phyloP scores from a whole-genome alignment of 2,113 vertebrate genomes.

The Anguilla rostrata region DNA sequence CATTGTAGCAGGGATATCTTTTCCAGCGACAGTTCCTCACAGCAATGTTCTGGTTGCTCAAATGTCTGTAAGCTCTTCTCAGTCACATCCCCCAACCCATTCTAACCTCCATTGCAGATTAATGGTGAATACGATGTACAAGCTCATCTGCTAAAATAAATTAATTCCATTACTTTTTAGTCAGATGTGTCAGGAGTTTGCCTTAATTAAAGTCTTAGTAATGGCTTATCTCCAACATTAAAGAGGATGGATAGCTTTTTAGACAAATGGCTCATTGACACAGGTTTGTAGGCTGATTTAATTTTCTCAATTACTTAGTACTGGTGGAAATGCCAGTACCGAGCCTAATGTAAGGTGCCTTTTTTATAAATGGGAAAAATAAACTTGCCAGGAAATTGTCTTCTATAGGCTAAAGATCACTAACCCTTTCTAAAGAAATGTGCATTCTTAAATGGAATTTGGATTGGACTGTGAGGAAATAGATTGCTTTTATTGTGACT shows the following conservation, averaged over 20 bases:
- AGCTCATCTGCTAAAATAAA: conserved; percentile 6
- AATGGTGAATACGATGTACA: neutral
- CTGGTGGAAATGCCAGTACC: neutral
- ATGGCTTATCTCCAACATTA: neutral
- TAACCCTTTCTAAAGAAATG: neutral
- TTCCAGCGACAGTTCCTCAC: neutral
- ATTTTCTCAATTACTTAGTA: conserved; percentile 9
- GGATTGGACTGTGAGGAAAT: neutral
- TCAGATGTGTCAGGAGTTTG: neutral
- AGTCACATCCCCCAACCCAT: neutral
- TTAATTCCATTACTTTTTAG: neutral
- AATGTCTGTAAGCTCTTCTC: neutral
- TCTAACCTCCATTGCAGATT: neutral
- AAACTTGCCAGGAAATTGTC: neutral
- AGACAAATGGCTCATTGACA: neutral
- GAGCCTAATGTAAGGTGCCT: neutral
- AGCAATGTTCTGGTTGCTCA: neutral
- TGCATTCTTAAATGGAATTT: neutral
- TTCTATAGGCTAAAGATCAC: neutral
- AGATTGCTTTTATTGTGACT: neutral
- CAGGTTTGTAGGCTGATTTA: neutral
- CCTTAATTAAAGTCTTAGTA: conserved; percentile 6
- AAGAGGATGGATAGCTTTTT: conserved; percentile 6
- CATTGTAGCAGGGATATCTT: neutral
- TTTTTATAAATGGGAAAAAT: neutral